Evolutionary conservation across 2,113 vertebrate genomes (phyloP).

Genomic region (Rhipidura dahli): DNA sequence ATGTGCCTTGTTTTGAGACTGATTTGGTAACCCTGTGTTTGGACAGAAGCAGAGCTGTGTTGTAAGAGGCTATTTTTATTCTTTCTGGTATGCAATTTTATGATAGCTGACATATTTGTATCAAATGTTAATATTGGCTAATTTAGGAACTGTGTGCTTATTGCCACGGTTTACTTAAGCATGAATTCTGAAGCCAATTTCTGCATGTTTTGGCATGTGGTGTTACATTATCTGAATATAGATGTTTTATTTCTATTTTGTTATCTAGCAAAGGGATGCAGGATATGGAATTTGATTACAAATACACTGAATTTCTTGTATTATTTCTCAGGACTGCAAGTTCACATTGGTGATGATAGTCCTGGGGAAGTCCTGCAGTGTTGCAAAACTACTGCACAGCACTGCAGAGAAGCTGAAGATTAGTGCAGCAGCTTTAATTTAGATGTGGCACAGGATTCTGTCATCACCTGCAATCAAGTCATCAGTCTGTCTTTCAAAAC

Average conservation of each 20-base stretch:
- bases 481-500: background rate
- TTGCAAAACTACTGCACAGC: background rate
- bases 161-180: background rate
- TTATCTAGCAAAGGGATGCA: background rate
- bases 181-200: background rate
- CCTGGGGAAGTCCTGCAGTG: background rate
- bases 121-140: background rate
- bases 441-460: background rate
- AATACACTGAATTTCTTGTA: background rate
- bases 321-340: background rate
- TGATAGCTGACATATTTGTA: background rate
- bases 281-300: background rate
- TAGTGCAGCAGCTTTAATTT: background rate
- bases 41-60: background rate
- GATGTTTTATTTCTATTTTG: background rate
- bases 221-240: background rate
- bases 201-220: background rate
- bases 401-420: background rate
- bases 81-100: background rate
- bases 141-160: background rate
- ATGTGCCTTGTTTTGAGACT: background rate
- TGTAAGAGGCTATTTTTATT: conserved; percentile 27
- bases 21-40: background rate
- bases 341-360: background rate
- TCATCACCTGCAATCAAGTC: background rate